Evolutionary conservation across 1,140 invertebrate species (phyloP).

Genomic region (Bombus picipes): DNA sequence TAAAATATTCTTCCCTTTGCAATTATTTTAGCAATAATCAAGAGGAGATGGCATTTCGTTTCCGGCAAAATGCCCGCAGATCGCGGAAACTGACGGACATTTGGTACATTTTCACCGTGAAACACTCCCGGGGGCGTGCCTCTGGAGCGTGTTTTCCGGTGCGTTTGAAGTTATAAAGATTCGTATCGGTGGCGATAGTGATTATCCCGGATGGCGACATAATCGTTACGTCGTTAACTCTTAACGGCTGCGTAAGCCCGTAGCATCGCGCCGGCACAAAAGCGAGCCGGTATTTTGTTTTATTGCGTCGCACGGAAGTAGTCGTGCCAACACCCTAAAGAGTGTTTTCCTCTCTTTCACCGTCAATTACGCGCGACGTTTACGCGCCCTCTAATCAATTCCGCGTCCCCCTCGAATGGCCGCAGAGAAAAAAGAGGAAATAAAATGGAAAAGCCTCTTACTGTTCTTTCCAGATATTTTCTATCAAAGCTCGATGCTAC

Average conservation of each 20-base stretch:
- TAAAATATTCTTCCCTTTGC: not conserved
- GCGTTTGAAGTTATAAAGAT: conserved; percentile 78
- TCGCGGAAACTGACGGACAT: not conserved
- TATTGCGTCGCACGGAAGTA: conserved; percentile 61
- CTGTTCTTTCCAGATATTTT: conserved; percentile 35
- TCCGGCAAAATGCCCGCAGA: not conserved
- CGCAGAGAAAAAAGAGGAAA: not conserved
- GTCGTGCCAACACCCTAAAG: conserved; percentile 45
- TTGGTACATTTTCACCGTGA: not conserved
- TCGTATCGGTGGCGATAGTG: conserved; percentile 77
- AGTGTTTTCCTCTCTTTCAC: conserved; percentile 38
- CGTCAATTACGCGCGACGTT: conserved; percentile 27
- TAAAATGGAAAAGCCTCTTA: not conserved
- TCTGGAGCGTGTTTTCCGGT: conserved; percentile 42
- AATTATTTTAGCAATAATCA: not conserved
- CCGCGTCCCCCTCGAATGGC: conserved; percentile 16
- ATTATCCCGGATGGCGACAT: conserved; percentile 79
- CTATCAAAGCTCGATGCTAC: conserved; percentile 13
- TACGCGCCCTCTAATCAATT: conserved; percentile 54
- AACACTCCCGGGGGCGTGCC: not conserved
- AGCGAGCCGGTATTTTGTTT: conserved; percentile 58
- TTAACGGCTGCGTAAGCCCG: conserved; percentile 73
- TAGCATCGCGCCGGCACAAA: conserved; percentile 15
- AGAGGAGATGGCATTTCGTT: not conserved
- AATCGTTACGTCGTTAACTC: conserved; percentile 80